Evolutionary conservation across 64 coral and sea anemone species (phyloP), one percentile per base, ranked within the genome.

Genomic region (Astreopora myriophthalma): DNA sequence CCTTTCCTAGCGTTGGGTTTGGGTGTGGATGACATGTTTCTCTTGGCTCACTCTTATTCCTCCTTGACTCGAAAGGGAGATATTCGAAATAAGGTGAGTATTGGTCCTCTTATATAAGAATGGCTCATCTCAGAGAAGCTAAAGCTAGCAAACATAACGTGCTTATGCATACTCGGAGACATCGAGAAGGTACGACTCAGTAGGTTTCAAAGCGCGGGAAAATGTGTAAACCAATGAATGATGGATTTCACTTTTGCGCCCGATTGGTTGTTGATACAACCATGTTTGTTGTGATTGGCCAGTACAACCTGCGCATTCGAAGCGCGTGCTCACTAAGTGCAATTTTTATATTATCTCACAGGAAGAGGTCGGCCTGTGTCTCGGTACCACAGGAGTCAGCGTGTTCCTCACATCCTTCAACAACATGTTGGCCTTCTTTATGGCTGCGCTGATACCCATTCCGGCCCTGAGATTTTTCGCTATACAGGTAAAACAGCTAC

Each of bases 21-120:
- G 38, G 97, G 97, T 25, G 97, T 99, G 1, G 97, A 99, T 65
- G 97, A 99, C 14, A 99, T 99, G 97, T 99, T 99, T 72, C 76
- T 99, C 7, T 62, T 99, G 6, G 94, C 94, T 7, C 97, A 99
- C 36, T 93, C 94, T 0, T 96, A 96, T 66, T 86, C 91, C 48
- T 58, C 87, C 19, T 31, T 67, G 51, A 81, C 77, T 31, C 62
- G 37, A 0, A 46, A 48, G 12, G 57, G 80, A 48, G 90, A 86
- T 34, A 48, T 86, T 25, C 90, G 61, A 33, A 49, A 71, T 23
- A 44, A 72, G 62, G 90, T 76, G 34, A 68, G 90, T 74, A 55
- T n/a, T 16, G 16, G 13, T 42, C 51, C 17, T n/a, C n/a, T n/a
- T n/a, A n/a, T 8, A 8, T 44, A 44, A 44, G 6, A 44, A 11